Evolutionary conservation across 2,888 invertebrate species (phyloP), one percentile per base, ranked within the genome.

Genomic region (Achlya flavicornis): DNA sequence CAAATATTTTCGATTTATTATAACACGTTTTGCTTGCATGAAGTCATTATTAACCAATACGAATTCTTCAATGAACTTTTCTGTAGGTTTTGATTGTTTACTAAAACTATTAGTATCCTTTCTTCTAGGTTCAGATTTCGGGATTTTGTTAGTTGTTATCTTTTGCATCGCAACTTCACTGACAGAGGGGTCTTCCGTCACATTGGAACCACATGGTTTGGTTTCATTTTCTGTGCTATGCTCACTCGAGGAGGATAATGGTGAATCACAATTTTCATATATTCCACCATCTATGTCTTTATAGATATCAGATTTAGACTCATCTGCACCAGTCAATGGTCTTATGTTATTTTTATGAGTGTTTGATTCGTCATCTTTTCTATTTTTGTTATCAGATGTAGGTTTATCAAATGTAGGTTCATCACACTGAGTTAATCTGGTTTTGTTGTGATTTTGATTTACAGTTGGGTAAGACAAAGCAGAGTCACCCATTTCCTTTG

Each of bases 1-100:
- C 81, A 84, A 64, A 73, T 46, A 72, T 48, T 68, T 66, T 0
- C 76, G 70, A 65, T 87, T 86, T 0, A 87, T 59, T 3, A 86
- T 61, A 8, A 69, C 62, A 61, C 67, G 63, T 3, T 64, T 12
- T 14, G 12, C n/a, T 46, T 33, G 33, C 33, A 33, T 33, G 4
- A 11, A 12, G 14, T 46, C 46, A 14, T 14, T 41, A 14, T 46
- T 14, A 46, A 46, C 46, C 46, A 46, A 4, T 46, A 46, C 3
- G 14, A 12, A 46, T 46, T 46, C 46, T 46, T 46, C 14, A 14
- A 46, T 12, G 46, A 46, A 46, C 3, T 14, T 5, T 3, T 46
- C 5, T 2, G 14, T 4, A 11, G 14, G 46, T 14, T 12, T 46
- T 46, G 46, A 46, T 46, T 46, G 11, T n/a, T 46, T 46, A 46